Base-by-base conservation (phyloP, 2,113 vertebrate species). In the Poecile atricapillus region DNA sequence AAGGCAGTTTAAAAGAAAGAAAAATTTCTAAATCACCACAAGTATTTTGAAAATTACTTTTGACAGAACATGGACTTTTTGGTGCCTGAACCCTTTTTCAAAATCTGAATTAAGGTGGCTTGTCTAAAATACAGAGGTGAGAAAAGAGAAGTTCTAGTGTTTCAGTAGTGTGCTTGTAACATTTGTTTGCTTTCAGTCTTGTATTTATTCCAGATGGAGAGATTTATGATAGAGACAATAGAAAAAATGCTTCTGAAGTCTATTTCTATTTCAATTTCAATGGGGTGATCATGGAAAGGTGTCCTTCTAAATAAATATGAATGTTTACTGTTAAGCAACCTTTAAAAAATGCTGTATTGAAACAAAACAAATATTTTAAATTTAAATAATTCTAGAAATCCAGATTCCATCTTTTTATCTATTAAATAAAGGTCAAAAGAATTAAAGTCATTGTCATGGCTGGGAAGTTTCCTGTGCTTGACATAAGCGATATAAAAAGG, bases 1-100 rank as follows among this genome's bases (percentile, higher is more conserved):
- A 71, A 67, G 15, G 44, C 2, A 7, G 20, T 71, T 89, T 53
- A 83, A 83, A 80, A 88, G 13, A 83, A 64, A 83, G 20, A 49
- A 76, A 83, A 65, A 73, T 28, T 87, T 53, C 39, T 77, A 74
- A 83, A 60, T 60, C 25, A 65, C 31, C 9, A 24, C 8, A 7
- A 9, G 5, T 69, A 24, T 20, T 86, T 73, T 53, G 63, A 91
- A 95, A 95, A 83, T 76, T 55, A 27, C 9, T 90, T 73, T 62
- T 83, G 53, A 68, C 33, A 83, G 17, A 55, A 89, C 18, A 8
- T n/a, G 37, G 11, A 53, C 50, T 41, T 65, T 87, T 88, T 58
- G 2, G 10, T 68, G 35, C 7, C 47, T 64, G 24, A 85, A 50
- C 3, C 31, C 4, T 65, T 90, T 81, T 70, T 15, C 11, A 62